Evolutionary conservation across 1,140 invertebrate species (phyloP), one percentile per base, ranked within the genome.

Genomic region (Euura saliciscinereae): DNA sequence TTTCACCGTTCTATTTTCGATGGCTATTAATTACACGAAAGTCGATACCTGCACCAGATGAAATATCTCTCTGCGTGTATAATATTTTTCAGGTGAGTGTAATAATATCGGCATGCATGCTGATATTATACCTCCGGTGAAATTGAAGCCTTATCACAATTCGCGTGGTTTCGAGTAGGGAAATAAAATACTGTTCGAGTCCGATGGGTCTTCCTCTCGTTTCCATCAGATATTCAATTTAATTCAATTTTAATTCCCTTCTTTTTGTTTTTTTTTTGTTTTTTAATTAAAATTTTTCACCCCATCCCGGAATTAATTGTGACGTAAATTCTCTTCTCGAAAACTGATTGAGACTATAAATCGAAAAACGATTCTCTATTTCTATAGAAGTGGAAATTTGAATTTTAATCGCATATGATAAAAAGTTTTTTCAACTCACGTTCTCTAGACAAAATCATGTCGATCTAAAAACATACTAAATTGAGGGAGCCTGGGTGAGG

Each of bases 231-330:
- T 28, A 28, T 28, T 28, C 28, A 28, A 28, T 28, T 28, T 28
- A 28, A 28, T 28, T 28, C 28, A 28, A 28, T 28, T 28, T 28
- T 28, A 1, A 28, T 28, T 28, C 5, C 51, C 13, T 59, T 59
- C 51, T 59, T 59, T 59, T 59, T n/a, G n/a, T n/a, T 59, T n/a
- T 59, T 59, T 59, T 59, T n/a, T 59, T 59, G 13, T n/a, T 59
- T 59, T 59, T 6, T 59, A 59, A 59, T 59, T 59, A 59, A 59
- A 59, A 59, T 4, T 0, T 28, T 28, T 1, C 1, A 28, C 51
- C 51, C 8, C 13, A 59, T 4, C 5, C 6, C 13, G 51, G 13
- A 59, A 8, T 59, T 59, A 59, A 8, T 59, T 59, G 13, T 59
- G 13, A 11, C 6, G 51, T n/a, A 59, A 3, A 59, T 8, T 59